These are phyloP conservation scores for Alfaro cultratus DNA, from an alignment of 2,797 vertebrate genomes.

Conservation along the genomic window DNA sequence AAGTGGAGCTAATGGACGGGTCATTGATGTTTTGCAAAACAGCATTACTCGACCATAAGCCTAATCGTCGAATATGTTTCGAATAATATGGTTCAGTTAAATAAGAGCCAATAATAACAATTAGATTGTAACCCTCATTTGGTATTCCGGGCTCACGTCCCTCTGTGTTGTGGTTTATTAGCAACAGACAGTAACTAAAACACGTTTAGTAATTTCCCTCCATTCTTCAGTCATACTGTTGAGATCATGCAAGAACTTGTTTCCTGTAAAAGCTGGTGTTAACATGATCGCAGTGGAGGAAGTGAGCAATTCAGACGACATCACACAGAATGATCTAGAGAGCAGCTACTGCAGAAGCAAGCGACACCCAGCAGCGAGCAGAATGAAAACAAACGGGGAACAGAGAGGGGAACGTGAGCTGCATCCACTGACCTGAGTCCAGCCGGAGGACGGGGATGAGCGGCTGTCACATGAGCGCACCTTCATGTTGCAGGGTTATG, in stretches of 20 bases:
- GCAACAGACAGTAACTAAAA: conserved; percentile 12
- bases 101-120: not conserved
- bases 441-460: conserved; percentile 40
- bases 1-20: not conserved
- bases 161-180: conserved; percentile 22
- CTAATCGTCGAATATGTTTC: not conserved
- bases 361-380: conserved; percentile 19
- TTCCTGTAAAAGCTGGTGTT: conserved; percentile 28
- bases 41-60: not conserved
- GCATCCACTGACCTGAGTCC: conserved; percentile 63
- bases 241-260: not conserved
- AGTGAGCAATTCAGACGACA: conserved; percentile 49
- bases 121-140: not conserved
- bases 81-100: not conserved
- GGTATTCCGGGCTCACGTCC: conserved; percentile 19
- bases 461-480: conserved; percentile 43
- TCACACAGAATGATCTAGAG: conserved; percentile 44
- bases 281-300: conserved; percentile 22
- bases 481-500: conserved; percentile 76
- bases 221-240: not conserved
- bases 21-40: not conserved
- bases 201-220: not conserved
- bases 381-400: not conserved
- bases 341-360: conserved; percentile 10
- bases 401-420: not conserved